Conservation (phyloP, 2,888 invertebrate genomes). For the Petrolisthes cinctipes region DNA sequence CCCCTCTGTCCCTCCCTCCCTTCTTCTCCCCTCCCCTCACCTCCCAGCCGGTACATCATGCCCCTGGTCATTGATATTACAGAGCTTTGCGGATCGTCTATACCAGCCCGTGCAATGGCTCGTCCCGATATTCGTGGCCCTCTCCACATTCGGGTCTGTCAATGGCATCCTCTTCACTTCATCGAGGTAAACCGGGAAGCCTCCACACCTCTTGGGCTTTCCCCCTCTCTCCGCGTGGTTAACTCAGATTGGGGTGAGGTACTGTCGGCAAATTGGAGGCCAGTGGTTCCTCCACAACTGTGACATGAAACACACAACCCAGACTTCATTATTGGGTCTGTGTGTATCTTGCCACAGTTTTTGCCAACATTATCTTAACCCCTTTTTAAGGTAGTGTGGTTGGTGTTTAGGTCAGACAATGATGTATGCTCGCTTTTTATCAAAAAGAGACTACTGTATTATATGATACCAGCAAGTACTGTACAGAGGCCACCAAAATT, state of each 20-base stretch:
- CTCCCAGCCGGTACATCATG: neutral
- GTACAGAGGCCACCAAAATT: too few relatives aligned
- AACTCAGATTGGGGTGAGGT: too few relatives aligned
- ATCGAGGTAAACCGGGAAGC: slow-evolving; percentile 68
- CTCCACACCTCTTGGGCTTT: neutral
- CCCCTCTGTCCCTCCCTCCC: neutral
- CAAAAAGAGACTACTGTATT: too few relatives aligned
- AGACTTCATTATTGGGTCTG: too few relatives aligned
- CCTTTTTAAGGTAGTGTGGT: neutral
- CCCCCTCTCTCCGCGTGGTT: too few relatives aligned
- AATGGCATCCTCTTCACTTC: slow-evolving; percentile 79
- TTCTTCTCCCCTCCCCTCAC: too few relatives aligned
- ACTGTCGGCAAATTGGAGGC: too few relatives aligned
- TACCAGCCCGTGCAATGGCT: slow-evolving; percentile 82
- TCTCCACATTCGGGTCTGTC: slow-evolving; percentile 96
- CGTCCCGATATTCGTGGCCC: slow-evolving; percentile 95
- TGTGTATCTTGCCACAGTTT: too few relatives aligned
- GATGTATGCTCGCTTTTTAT: neutral
- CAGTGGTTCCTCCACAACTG: too few relatives aligned
- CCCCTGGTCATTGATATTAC: slow-evolving; percentile 55
- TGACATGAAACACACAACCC: too few relatives aligned
- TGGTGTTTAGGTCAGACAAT: neutral
- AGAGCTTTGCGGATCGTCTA: slow-evolving; percentile 64
- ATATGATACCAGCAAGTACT: too few relatives aligned
- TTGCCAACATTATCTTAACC: too few relatives aligned